Evolutionary conservation across 2,797 vertebrate genomes (phyloP).

Genomic region (Pteropus rufus): DNA sequence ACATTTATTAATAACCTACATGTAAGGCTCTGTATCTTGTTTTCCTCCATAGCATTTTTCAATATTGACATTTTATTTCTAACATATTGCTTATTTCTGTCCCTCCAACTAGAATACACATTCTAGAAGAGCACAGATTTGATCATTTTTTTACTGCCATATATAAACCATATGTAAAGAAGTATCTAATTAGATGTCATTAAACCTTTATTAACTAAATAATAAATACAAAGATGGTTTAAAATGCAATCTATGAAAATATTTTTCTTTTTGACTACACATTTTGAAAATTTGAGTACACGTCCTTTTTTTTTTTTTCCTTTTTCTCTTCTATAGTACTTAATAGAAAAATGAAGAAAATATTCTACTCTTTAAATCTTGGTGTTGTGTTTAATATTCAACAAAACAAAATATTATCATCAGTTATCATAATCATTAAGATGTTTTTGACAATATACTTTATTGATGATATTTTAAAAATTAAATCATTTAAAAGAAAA

Average conservation of each 20-base stretch:
- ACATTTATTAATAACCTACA: neutral
- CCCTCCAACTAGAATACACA: neutral
- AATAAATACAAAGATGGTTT: neutral
- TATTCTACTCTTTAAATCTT: neutral
- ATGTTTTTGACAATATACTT: neutral
- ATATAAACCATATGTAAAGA: neutral
- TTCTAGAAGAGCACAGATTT: neutral
- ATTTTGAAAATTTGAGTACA: neutral
- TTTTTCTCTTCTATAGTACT: neutral
- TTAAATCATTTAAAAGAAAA: neutral
- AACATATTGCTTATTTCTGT: neutral
- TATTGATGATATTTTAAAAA: neutral
- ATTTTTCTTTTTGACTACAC: neutral
- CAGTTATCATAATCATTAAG: neutral
- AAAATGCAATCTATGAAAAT: neutral
- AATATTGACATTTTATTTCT: conserved; percentile 5
- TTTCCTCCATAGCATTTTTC: neutral
- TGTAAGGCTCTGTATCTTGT: neutral
- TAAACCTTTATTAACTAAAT: neutral
- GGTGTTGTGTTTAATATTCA: neutral
- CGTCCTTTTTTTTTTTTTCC: neutral
- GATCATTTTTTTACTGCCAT: neutral
- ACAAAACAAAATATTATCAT: neutral
- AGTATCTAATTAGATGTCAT: neutral
- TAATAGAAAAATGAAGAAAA: neutral